Evolutionary conservation across 2,797 vertebrate species (phyloP).

Genomic region (Siniperca undulata): DNA sequence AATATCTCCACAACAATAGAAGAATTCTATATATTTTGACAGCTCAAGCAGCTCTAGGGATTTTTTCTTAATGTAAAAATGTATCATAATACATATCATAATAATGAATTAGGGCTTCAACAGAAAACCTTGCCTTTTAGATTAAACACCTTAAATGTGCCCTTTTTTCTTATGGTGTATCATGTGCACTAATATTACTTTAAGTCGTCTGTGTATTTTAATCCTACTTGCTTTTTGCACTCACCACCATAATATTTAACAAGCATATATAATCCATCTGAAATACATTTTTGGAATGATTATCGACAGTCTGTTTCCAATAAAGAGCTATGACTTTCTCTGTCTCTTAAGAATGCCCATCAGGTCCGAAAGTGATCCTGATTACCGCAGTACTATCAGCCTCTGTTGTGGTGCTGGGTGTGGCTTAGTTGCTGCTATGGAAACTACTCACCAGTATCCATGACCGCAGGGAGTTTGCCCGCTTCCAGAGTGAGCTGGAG

Average conservation of each 20-base stretch:
- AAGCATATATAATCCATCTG: slow-evolving; percentile 1
- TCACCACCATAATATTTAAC: slow-evolving; percentile 4
- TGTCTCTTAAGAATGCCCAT: slow-evolving; percentile 41
- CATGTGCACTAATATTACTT: slow-evolving; percentile 5
- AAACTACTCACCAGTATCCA: slow-evolving; percentile 74
- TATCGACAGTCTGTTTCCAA: slow-evolving; percentile 1
- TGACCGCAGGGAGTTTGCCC: slow-evolving; percentile 66
- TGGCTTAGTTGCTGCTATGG: slow-evolving; percentile 78
- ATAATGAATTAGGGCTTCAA: background rate
- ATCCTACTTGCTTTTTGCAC: background rate
- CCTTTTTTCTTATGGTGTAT: background rate
- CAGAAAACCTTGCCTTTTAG: background rate
- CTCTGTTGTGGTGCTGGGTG: slow-evolving; percentile 63
- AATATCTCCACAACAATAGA: slow-evolving; percentile 2
- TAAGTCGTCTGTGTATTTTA: background rate
- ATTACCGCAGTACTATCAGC: slow-evolving; percentile 60
- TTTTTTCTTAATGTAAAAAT: slow-evolving; percentile 11
- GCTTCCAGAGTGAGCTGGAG: slow-evolving; percentile 64
- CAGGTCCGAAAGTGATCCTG: slow-evolving; percentile 52
- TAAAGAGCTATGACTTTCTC: slow-evolving; percentile 7
- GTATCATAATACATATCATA: background rate
- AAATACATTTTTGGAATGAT: slow-evolving; percentile 14
- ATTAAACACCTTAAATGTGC: slow-evolving; percentile 6
- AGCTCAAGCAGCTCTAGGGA: background rate
- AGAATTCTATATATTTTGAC: slow-evolving; percentile 8